Percentiles rank a stretch among this genome's conserved stretches.
Evolutionary conservation across 2,113 vertebrate species (phyloP).

Genomic region (Candoia aspera): DNA sequence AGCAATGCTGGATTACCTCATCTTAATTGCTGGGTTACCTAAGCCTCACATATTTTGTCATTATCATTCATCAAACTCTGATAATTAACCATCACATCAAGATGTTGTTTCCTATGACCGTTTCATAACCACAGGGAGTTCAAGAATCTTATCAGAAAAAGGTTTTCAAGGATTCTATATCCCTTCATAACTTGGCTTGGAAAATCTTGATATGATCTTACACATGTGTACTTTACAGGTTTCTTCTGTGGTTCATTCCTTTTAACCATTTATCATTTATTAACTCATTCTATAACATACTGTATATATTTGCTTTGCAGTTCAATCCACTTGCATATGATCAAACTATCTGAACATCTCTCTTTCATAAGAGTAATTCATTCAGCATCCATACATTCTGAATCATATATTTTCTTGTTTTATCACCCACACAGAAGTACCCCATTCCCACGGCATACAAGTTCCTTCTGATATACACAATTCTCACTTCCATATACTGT

Average conservation of each 20-base stretch:
- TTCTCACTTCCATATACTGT: too few relatives aligned
- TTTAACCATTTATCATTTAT: neutral
- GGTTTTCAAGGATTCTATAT: neutral
- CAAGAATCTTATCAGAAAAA: neutral
- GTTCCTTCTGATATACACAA: too few relatives aligned
- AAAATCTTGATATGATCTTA: neutral
- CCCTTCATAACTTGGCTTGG: neutral
- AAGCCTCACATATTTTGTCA: neutral
- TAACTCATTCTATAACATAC: neutral
- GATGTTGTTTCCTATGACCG: neutral
- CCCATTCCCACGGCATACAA: too few relatives aligned
- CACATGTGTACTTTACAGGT: neutral
- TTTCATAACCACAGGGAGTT: neutral
- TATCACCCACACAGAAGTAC: too few relatives aligned
- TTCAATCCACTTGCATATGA: too few relatives aligned
- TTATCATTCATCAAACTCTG: neutral
- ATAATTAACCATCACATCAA: neutral
- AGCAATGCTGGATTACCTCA: neutral
- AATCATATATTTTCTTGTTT: too few relatives aligned
- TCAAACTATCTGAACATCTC: too few relatives aligned
- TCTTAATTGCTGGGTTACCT: neutral
- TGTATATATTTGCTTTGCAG: too few relatives aligned
- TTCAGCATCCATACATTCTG: too few relatives aligned
- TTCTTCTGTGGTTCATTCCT: neutral
- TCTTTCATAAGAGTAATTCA: too few relatives aligned